These are phyloP conservation scores for Crax fasciolata DNA, from an alignment of 2,797 vertebrate species.

Conservation along the genomic window DNA sequence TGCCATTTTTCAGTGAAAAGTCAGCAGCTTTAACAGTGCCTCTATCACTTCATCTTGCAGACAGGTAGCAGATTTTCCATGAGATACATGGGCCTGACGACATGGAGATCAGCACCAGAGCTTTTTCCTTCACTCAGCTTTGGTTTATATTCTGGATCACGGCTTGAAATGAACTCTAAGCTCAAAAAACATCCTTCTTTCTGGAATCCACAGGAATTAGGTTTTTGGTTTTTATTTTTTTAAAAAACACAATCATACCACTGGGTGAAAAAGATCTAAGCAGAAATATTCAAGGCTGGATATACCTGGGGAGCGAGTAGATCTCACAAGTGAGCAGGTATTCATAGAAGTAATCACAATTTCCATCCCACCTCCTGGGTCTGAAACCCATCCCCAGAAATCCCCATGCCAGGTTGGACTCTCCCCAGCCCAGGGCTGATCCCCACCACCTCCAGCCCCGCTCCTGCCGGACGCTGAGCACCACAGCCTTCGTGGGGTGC, in stretches of 20 bases:
- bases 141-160: background rate
- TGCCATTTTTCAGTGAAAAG: constrained; percentile 34
- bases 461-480: accelerated
- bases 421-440: background rate
- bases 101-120: background rate
- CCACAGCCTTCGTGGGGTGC: background rate
- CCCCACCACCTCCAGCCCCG: background rate
- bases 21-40: background rate
- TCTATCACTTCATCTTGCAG: constrained; percentile 22
- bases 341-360: background rate
- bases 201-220: background rate
- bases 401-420: background rate
- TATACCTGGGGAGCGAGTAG: background rate
- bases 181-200: accelerated
- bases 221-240: background rate
- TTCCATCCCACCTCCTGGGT: background rate
- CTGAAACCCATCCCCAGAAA: background rate
- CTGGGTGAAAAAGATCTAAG: background rate
- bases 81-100: background rate
- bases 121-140: background rate
- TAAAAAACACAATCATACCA: background rate
- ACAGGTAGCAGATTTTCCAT: background rate
- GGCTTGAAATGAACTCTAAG: background rate
- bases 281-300: background rate
- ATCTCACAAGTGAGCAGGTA: background rate